Base-by-base conservation (phyloP, 1,140 invertebrate species). In the Neuroterus valhalla region DNA sequence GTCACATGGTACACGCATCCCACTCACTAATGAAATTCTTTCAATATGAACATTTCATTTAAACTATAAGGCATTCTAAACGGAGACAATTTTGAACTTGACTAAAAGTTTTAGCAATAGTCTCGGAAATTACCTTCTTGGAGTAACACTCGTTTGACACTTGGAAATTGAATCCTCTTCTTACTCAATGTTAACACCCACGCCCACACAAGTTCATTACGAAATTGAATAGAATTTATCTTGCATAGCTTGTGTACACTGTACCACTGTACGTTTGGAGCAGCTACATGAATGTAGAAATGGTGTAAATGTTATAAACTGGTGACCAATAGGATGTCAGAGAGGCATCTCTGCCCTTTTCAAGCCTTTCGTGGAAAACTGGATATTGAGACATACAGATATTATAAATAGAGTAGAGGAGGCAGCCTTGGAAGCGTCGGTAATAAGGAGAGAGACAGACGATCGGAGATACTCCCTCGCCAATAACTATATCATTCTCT, bases 31-130 rank as follows among this genome's bases (percentile, higher is more conserved):
- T 44, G 3, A 71, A 55, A 38, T 50, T 31, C 17, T 15, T 38
- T 66, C 38, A 78, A 79, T 78, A 74, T n/a, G n/a, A n/a, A n/a
- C 78, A 81, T 76, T 74, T 78, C 73, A 68, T 77, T 78, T 70
- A 14, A 17, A 50, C 45, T 55, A 6, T 21, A 26, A 45, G 43
- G 10, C 26, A 43, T 67, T 50, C 46, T 15, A 17, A 17, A 70
- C 71, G 15, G 74, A 38, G 66, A 66, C 70, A 66, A 48, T 45
- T 68, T 48, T 71, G 68, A 55, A 73, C 6, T 14, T 14, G 26
- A 50, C 2, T 45, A 14, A 74, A 70, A 15, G 14, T 21, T 66
- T n/a, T 14, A 21, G 10, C 55, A 14, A 43, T 44, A 17, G 17
- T 17, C n/a, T n/a, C 15, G 6, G 14, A 44, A 45, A 45, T 23